phyloP scores from a whole-genome alignment of 2,113 vertebrate species.

The Miniopterus natalensis region DNA sequence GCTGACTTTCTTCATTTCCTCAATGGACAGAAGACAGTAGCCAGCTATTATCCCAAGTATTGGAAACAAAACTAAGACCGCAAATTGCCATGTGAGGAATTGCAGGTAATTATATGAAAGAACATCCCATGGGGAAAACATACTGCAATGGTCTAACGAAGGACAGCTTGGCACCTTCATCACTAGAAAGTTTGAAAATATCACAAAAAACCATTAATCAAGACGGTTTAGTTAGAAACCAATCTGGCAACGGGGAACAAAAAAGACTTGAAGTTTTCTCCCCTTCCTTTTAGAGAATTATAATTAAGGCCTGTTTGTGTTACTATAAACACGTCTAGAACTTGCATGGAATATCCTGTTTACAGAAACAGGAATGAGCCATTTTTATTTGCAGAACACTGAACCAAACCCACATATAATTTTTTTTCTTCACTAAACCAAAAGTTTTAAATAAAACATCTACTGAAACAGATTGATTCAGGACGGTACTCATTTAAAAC shows the following conservation, averaged over 20 bases:
- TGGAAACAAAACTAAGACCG: conserved; percentile 29
- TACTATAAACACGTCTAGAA: conserved; percentile 43
- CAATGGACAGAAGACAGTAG: neutral
- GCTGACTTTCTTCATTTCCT: conserved; percentile 16
- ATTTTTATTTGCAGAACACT: conserved; percentile 3
- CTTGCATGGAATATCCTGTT: neutral
- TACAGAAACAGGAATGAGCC: conserved; percentile 55
- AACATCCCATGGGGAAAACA: neutral
- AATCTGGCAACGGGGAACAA: conserved; percentile 4
- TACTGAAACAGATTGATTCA: conserved; percentile 20
- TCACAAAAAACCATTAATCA: conserved; percentile 58
- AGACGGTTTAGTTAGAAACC: conserved; percentile 37
- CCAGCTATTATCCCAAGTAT: neutral
- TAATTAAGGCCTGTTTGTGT: conserved; percentile 58
- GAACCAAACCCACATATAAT: conserved; percentile 30
- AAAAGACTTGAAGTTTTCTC: conserved; percentile 12
- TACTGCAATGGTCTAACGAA: conserved; percentile 12
- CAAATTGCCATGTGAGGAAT: conserved; percentile 53
- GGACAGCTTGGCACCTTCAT: conserved; percentile 56
- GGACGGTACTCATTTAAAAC: conserved; percentile 20
- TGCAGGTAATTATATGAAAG: conserved; percentile 62
- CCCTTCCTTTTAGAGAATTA: conserved; percentile 40
- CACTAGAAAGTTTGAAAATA: conserved; percentile 71
- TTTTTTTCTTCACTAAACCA: conserved; percentile 61
- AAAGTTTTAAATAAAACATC: conserved; percentile 48